Percentiles rank a stretch among this genome's conserved stretches.
Conservation (phyloP, 53 echinoderm and acorn worm genomes). For the Temnopleurus reevesii region DNA sequence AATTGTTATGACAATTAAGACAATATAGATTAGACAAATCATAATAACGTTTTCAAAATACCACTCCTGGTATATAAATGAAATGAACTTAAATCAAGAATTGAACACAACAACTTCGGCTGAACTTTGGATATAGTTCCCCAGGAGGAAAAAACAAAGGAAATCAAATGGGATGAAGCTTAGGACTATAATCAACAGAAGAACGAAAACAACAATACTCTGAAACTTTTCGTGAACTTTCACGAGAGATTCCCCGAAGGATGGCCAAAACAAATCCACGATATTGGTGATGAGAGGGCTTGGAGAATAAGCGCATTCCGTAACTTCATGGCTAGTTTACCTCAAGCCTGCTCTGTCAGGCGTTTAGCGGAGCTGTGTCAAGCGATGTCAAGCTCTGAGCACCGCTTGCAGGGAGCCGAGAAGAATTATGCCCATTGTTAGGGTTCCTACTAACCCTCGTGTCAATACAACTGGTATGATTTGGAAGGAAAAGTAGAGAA, state of each 20-base stretch:
- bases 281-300: constrained; percentile 21
- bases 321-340: constrained; percentile 47
- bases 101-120: no score
- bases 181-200: neutral
- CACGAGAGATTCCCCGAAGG: neutral
- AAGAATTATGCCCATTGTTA: constrained; percentile 44
- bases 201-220: neutral
- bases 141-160: no score
- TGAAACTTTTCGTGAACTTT: constrained; percentile 44
- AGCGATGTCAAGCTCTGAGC: neutral
- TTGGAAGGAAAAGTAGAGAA: neutral
- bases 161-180: no score
- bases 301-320: constrained; percentile 22
- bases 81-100: no score
- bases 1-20: no score
- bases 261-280: constrained; percentile 30
- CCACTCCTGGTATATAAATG: no score
- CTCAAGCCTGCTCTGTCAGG: constrained; percentile 7
- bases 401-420: neutral
- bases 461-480: neutral
- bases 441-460: constrained; percentile 17
- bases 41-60: no score
- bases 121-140: no score
- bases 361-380: constrained; percentile 13
- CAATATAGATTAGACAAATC: no score